A percentile compares a stretch with the other conserved stretches of the same genome.
phyloP scores from a whole-genome alignment of 2,888 invertebrate genomes.

The Cheilosia soror region DNA sequence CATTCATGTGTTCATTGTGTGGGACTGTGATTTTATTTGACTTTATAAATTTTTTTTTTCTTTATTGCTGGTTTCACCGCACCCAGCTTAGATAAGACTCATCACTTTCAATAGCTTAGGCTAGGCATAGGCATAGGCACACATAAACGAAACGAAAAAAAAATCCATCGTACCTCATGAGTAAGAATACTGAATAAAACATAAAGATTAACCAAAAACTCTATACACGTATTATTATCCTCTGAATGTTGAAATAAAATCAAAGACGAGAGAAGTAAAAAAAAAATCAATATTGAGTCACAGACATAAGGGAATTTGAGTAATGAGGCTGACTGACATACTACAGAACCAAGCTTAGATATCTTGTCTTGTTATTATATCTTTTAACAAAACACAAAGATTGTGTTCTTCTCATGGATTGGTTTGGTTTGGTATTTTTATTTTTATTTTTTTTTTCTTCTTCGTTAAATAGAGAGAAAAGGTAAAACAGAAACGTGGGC shows the following conservation, averaged over 20 bases:
- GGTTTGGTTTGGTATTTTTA: not conserved
- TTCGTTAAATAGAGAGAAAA: constrained; percentile 27
- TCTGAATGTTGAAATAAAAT: constrained; percentile 10
- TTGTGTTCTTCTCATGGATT: constrained; percentile 20
- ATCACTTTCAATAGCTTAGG: constrained; percentile 27
- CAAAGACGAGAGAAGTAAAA: constrained; percentile 5
- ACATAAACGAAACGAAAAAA: not conserved
- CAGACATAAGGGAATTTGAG: constrained; percentile 25
- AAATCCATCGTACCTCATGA: constrained; percentile 1
- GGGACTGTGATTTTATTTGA: constrained; percentile 16
- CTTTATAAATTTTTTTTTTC: not conserved
- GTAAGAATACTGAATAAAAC: constrained; percentile 24
- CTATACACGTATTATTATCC: constrained; percentile 7
- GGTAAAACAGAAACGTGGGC: constrained; percentile 34
- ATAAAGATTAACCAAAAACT: constrained; percentile 27
- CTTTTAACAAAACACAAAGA: constrained; percentile 34
- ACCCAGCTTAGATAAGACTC: constrained; percentile 30
- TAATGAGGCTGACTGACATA: constrained; percentile 36
- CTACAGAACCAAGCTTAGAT: constrained; percentile 37
- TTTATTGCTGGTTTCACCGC: constrained; percentile 13
- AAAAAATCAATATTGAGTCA: constrained; percentile 36
- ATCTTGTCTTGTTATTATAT: constrained; percentile 44
- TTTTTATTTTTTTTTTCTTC: constrained; percentile 7
- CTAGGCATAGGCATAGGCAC: not conserved
- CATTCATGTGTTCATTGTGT: constrained; percentile 4